Conservation (phyloP, 35 echinoderm and acorn worm genomes). For the Hemicentrotus pulcherrimus region DNA sequence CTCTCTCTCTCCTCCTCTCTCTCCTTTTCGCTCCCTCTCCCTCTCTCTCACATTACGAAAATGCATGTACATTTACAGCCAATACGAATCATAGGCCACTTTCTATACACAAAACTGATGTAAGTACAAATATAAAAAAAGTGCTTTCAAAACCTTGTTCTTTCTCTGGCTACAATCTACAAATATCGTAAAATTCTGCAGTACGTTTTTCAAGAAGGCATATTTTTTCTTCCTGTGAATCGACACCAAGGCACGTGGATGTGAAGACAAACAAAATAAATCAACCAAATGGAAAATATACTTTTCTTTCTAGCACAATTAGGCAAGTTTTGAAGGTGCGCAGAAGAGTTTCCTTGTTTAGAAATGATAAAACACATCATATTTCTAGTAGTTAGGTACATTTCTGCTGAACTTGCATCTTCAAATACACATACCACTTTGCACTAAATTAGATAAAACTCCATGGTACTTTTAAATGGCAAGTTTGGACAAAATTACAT, state of each 20-base stretch:
- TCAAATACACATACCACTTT: neutral
- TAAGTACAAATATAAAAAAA: slow-evolving; percentile 49
- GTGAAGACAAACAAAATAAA: slow-evolving; percentile 5
- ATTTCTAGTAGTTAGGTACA: neutral
- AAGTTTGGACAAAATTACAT: neutral
- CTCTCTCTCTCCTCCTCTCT: neutral
- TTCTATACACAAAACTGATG: slow-evolving; percentile 3
- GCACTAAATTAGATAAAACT: neutral
- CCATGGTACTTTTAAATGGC: neutral
- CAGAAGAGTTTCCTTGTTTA: neutral
- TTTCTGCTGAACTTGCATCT: neutral
- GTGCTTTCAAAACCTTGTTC: neutral
- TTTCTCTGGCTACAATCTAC: neutral
- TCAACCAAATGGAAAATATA: neutral
- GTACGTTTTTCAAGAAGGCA: slow-evolving; percentile 39
- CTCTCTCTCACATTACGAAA: neutral
- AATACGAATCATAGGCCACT: neutral
- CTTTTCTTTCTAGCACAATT: neutral
- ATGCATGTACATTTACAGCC: neutral
- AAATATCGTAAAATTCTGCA: neutral
- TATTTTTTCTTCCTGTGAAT: neutral
- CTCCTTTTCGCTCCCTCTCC: neutral
- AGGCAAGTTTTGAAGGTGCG: neutral
- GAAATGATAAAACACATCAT: neutral
- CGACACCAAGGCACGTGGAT: neutral